Conservation (phyloP, 2,113 vertebrate species). For the Sclerurus mexicanus region DNA sequence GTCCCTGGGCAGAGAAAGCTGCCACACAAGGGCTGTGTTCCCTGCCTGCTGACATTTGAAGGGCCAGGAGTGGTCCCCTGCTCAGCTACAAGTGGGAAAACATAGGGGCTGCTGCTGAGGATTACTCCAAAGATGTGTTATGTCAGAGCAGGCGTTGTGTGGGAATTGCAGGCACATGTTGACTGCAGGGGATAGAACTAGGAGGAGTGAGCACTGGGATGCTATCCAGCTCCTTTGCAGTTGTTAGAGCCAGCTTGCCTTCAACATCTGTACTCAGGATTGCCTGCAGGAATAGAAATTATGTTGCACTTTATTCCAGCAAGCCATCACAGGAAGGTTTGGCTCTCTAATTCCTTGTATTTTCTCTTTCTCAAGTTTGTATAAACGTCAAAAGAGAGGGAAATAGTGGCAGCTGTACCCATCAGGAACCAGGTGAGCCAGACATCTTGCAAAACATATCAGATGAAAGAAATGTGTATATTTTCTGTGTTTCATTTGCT, state of each 20-base stretch:
- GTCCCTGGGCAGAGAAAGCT: not conserved
- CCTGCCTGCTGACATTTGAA: not conserved
- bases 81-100: not conserved
- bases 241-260: not conserved
- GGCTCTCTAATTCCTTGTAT: not conserved
- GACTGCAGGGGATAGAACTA: not conserved
- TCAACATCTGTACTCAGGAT: constrained; percentile 9
- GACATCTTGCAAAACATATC: not conserved
- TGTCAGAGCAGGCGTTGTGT: not conserved
- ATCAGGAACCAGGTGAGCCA: not conserved
- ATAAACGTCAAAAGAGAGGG: not conserved
- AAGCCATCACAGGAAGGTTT: not conserved
- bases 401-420: not conserved
- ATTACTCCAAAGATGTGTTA: not conserved
- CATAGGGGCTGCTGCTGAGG: not conserved
- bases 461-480: not conserved
- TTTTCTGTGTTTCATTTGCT: not conserved
- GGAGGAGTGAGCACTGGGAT: not conserved
- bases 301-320: not conserved
- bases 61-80: accelerated
- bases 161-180: not conserved
- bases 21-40: not conserved
- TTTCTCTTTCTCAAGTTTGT: not conserved
- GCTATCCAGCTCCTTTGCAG: not conserved
- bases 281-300: not conserved